Conservation (phyloP, 2,888 invertebrate genomes). For the Drosophila mimica region DNA sequence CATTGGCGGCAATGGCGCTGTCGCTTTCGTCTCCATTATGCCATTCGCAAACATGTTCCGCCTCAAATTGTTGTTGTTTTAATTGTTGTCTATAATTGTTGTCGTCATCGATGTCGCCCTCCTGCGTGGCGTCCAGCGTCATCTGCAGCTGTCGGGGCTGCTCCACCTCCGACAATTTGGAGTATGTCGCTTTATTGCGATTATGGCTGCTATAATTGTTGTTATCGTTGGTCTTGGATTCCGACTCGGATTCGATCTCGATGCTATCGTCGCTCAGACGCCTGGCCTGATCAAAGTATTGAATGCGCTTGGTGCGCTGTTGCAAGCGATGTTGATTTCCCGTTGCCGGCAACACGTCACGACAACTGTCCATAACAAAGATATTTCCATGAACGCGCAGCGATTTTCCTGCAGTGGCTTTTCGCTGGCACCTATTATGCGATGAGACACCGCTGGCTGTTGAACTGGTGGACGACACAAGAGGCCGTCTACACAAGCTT, state of each 20-base stretch:
- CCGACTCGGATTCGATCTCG: background rate
- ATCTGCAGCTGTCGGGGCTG: background rate
- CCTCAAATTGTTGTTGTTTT: conserved; percentile 38
- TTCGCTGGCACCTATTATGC: conserved; percentile 29
- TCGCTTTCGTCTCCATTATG: background rate
- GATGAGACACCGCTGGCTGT: conserved; percentile 16
- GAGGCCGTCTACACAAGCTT: background rate
- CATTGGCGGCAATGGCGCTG: background rate
- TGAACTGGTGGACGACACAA: conserved; percentile 30
- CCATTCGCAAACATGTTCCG: conserved; percentile 27
- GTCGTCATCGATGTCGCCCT: background rate
- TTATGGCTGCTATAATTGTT: conserved; percentile 27
- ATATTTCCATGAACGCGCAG: conserved; percentile 69
- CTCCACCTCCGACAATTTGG: conserved; percentile 1
- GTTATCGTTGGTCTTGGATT: conserved; percentile 19
- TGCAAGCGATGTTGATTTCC: conserved; percentile 22
- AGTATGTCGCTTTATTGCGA: conserved; percentile 5
- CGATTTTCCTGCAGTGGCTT: conserved; percentile 32
- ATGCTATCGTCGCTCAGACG: conserved; percentile 9
- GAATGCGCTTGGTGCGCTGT: conserved; percentile 49
- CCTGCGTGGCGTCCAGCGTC: conserved; percentile 38
- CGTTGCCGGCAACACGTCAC: background rate
- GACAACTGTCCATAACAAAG: conserved; percentile 58
- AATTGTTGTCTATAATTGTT: background rate
- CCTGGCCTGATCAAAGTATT: conserved; percentile 50